Percentiles rank a stretch among this genome's conserved stretches.
Evolutionary conservation across 1,140 invertebrate species (phyloP).

Genomic region (Drosophila punjabiensis): DNA sequence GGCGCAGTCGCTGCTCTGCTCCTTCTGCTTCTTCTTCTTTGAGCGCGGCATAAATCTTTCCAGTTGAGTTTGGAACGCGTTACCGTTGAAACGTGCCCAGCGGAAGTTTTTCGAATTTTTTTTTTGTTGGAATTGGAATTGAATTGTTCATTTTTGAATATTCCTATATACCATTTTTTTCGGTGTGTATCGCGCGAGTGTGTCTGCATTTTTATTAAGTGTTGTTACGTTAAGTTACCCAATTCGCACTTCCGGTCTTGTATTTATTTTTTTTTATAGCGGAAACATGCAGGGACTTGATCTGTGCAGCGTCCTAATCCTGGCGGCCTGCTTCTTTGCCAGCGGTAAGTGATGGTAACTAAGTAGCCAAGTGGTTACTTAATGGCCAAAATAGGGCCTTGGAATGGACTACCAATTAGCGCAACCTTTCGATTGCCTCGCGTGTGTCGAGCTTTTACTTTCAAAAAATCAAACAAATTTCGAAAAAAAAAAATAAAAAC

Average conservation of each 20-base stretch:
- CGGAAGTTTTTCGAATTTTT: slow-evolving; percentile 56
- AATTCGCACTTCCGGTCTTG: slow-evolving; percentile 14
- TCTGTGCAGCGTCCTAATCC: slow-evolving; percentile 62
- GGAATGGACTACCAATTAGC: slow-evolving; percentile 49
- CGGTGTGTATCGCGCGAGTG: slow-evolving; percentile 12
- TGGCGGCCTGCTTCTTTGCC: slow-evolving; percentile 55
- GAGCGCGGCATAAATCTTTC: slow-evolving; percentile 82
- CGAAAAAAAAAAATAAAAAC: not conserved
- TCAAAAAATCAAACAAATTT: slow-evolving; percentile 68
- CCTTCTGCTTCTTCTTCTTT: slow-evolving; percentile 68
- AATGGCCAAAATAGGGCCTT: slow-evolving; percentile 19
- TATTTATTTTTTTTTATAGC: not conserved
- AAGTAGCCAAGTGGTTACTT: not conserved
- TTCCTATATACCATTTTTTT: slow-evolving; percentile 15
- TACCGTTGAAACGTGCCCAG: slow-evolving; percentile 80
- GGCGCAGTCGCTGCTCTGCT: slow-evolving; percentile 38
- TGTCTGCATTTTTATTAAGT: not conserved
- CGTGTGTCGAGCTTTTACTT: slow-evolving; percentile 73
- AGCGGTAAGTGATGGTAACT: slow-evolving; percentile 54
- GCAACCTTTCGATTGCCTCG: slow-evolving; percentile 59
- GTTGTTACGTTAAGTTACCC: not conserved
- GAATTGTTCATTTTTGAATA: slow-evolving; percentile 13
- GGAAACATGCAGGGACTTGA: slow-evolving; percentile 56
- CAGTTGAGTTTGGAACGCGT: slow-evolving; percentile 84
- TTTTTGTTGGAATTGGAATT: slow-evolving; percentile 18